These are phyloP conservation scores for Melipona bicolor DNA, from an alignment of 2,888 invertebrate species.

Conservation along the genomic window DNA sequence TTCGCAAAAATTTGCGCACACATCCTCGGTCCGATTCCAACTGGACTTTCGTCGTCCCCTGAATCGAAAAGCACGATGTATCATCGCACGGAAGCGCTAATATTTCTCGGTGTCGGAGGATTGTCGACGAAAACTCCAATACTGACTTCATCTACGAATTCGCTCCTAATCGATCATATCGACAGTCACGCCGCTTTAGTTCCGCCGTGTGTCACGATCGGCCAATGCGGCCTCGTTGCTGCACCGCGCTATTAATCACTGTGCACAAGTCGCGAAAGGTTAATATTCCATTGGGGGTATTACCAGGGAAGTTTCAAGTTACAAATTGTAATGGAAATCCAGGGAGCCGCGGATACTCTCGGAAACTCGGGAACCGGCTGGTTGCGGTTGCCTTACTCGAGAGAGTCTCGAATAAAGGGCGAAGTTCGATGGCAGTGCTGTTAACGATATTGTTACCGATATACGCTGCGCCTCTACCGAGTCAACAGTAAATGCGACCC, in stretches of 20 bases:
- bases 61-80: neutral
- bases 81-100: neutral
- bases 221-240: conserved; percentile 21
- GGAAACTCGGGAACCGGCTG: conserved; percentile 49
- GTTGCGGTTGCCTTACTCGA: conserved; percentile 32
- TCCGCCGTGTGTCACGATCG: neutral
- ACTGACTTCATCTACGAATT: neutral
- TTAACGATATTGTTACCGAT: conserved; percentile 31
- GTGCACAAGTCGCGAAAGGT: conserved; percentile 37
- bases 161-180: conserved; percentile 20
- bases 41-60: neutral
- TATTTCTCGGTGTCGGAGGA: conserved; percentile 1
- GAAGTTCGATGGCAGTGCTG: conserved; percentile 21
- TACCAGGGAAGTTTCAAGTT: conserved; percentile 35
- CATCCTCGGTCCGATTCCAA: too few relatives aligned
- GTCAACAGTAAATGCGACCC: conserved; percentile 2
- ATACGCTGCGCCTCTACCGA: neutral
- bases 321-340: conserved; percentile 55
- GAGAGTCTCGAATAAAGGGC: conserved; percentile 41
- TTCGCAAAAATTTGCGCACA: too few relatives aligned
- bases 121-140: neutral
- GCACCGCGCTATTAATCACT: conserved; percentile 37
- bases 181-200: conserved; percentile 13
- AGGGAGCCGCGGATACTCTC: conserved; percentile 24
- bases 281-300: conserved; percentile 41